phyloP scores from a whole-genome alignment of 2,113 vertebrate genomes.

The Sceloporus tristichus region DNA sequence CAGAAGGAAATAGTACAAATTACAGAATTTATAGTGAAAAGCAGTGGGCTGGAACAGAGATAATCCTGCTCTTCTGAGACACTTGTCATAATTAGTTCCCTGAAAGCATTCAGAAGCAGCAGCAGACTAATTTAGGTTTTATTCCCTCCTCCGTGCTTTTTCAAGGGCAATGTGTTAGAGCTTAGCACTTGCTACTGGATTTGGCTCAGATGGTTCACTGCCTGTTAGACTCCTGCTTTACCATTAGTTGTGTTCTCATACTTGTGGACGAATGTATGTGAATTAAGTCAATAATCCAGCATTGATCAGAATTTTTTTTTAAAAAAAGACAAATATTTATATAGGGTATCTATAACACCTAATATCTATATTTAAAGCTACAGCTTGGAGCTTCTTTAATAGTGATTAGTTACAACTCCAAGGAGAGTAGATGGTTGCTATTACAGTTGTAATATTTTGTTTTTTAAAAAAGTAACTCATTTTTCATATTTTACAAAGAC shows the following conservation, averaged over 20 bases:
- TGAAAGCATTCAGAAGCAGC: conserved; percentile 44
- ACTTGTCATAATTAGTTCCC: conserved; percentile 53
- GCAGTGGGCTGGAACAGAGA: conserved; percentile 59
- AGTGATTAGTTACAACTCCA: background rate
- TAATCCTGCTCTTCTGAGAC: conserved; percentile 45
- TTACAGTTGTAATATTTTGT: no score
- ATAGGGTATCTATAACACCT: no score
- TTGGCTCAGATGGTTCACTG: conserved; percentile 49
- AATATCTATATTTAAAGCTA: no score
- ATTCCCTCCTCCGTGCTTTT: conserved; percentile 60
- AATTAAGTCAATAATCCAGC: conserved; percentile 61
- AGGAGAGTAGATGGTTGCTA: background rate
- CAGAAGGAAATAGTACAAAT: conserved; percentile 14
- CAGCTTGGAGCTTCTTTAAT: background rate
- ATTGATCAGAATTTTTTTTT: conserved; percentile 30
- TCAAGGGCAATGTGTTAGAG: conserved; percentile 59
- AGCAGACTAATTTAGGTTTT: conserved; percentile 68
- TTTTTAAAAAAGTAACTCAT: no score
- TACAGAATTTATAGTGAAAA: conserved; percentile 52
- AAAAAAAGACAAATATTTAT: background rate
- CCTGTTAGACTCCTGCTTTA: conserved; percentile 52
- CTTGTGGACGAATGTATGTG: conserved; percentile 54
- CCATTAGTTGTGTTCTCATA: conserved; percentile 57
- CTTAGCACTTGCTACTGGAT: conserved; percentile 58
- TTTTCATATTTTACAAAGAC: no score